Base-by-base conservation (phyloP, 2,113 vertebrate genomes). In the Columba janthina region DNA sequence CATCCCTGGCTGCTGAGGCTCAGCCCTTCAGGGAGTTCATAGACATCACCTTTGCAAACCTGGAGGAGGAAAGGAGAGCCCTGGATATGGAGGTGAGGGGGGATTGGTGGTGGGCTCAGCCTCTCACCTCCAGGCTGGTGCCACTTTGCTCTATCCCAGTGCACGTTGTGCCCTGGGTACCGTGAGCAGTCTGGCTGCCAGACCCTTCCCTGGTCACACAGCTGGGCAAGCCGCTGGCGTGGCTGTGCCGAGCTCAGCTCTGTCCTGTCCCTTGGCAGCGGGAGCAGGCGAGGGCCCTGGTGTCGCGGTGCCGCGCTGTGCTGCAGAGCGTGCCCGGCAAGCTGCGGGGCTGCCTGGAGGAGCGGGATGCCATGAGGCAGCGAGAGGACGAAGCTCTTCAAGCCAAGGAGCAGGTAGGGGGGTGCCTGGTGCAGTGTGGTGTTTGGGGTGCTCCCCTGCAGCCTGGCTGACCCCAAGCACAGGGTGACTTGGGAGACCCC, bases 311-410 rank as follows among this genome's bases (percentile, higher is more conserved):
- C 56, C 97, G 57, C 93, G 95, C 95, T 7, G 58, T 87, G 4
- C 97, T 99, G 76, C 93, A 82, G 31, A 97, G 65, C 57, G 85
- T 98, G 96, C 97, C 89, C 24, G 72, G 96, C 91, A 98, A 98
- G 86, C 97, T 98, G 31, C 96, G 92, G 92, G 96, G 90, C 51
- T 97, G 97, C 89, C 78, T 98, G 76, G 94, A 93, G 56, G 97
- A 99, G 92, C 97, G 93, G 40, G 97, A 98, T 11, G 95, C 97
- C 38, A 98, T 97, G 97, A 98, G 54, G 91, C 83, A 46, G 26
- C 74, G 29, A 67, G 98, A 98, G 79, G 98, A 98, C 8, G 94
- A 98, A 31, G 98, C 98, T 31, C 71, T 98, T 15, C 81, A 36
- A 81, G 94, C 93, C 76, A 92, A 92, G 57, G 53, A 94, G 71